phyloP scores from a whole-genome alignment of 1,140 invertebrate species.

The Helicoverpa armigera region DNA sequence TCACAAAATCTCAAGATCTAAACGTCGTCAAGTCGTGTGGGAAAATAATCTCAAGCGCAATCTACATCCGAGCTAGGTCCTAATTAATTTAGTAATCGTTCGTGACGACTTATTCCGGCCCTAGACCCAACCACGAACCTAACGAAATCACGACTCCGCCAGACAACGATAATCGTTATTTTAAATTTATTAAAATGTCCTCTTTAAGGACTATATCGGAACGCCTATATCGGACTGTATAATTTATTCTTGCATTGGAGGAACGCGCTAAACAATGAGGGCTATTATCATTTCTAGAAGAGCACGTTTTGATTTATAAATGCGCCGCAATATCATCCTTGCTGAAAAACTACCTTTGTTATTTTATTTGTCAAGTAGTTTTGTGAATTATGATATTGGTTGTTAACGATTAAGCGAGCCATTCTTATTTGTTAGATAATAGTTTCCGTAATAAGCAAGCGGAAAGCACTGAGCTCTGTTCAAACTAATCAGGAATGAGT shows the following conservation, averaged over 20 bases:
- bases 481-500: conserved; percentile 1
- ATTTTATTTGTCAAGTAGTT: conserved; percentile 15
- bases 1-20: conserved; percentile 75
- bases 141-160: conserved; percentile 85
- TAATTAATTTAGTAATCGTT: conserved; percentile 87
- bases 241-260: conserved; percentile 81
- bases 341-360: conserved; percentile 16
- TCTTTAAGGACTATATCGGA: conserved; percentile 83
- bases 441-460: conserved; percentile 10
- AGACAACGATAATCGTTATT: conserved; percentile 85
- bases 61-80: conserved; percentile 83
- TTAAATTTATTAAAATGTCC: conserved; percentile 86
- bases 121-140: conserved; percentile 80
- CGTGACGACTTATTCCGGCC: conserved; percentile 85
- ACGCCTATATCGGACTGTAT: conserved; percentile 82
- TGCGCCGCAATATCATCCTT: conserved; percentile 43
- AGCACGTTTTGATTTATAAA: conserved; percentile 58
- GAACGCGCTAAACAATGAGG: conserved; percentile 77
- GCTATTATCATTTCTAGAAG: conserved; percentile 67
- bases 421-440: not conserved
- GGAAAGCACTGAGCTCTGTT: conserved; percentile 8
- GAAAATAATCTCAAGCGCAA: conserved; percentile 84
- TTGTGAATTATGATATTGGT: conserved; percentile 4
- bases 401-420: not conserved
- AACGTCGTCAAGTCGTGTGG: conserved; percentile 79